Percentiles rank a stretch among this genome's conserved stretches.
Conservation (phyloP, 2,888 invertebrate species). For the Rhagonycha lutea region DNA sequence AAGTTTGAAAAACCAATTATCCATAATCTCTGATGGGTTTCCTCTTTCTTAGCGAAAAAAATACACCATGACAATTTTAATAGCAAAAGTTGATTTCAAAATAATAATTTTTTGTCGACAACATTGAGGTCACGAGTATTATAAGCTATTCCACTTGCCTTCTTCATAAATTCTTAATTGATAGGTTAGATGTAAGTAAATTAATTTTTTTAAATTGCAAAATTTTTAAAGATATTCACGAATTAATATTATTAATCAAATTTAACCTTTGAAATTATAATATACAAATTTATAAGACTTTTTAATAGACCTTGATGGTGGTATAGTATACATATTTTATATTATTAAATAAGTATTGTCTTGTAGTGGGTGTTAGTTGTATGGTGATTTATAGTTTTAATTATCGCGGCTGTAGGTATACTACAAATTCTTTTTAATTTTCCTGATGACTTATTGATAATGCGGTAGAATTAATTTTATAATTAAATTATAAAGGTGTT, state of each 20-base stretch:
- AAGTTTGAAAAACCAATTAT: too few relatives aligned
- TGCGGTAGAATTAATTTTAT: background rate
- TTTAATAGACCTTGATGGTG: background rate
- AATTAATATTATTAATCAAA: background rate
- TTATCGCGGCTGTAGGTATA: background rate
- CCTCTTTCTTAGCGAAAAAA: background rate
- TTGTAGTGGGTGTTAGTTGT: conserved; percentile 3
- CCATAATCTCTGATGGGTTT: too few relatives aligned
- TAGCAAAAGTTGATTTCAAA: background rate
- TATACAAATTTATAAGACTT: background rate
- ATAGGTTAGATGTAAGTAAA: background rate
- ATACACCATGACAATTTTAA: background rate
- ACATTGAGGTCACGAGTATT: background rate
- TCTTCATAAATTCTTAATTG: background rate
- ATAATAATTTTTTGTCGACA: background rate
- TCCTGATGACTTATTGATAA: background rate
- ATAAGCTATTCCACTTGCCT: background rate
- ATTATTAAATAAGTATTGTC: background rate
- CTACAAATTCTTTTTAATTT: background rate
- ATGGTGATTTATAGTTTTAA: background rate
- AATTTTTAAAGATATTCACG: background rate
- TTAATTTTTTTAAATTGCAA: background rate
- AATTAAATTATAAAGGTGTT: background rate
- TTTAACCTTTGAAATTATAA: background rate
- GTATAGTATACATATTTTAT: background rate